These are phyloP conservation scores for Nesoenas mayeri DNA, from an alignment of 2,113 vertebrate genomes.

Conservation along the genomic window DNA sequence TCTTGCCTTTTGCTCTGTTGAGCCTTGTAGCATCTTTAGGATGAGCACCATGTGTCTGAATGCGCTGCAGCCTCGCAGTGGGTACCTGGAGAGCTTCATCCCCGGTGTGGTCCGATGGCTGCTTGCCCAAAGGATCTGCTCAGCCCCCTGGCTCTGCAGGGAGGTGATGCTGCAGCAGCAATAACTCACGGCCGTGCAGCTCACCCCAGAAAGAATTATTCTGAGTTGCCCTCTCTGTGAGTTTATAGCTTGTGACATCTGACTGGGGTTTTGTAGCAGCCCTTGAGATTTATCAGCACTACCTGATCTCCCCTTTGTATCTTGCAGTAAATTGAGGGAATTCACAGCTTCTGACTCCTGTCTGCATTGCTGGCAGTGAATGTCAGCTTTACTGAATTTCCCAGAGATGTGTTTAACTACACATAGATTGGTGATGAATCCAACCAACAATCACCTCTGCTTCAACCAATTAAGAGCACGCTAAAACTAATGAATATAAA, in stretches of 20 bases:
- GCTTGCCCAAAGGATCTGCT: neutral
- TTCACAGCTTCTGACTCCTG: constrained; percentile 52
- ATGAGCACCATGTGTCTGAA: neutral
- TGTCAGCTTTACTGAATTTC: constrained; percentile 58
- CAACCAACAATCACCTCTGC: constrained; percentile 41
- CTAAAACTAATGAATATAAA: constrained; percentile 50
- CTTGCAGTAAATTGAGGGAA: constrained; percentile 44
- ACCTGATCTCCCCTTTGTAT: constrained; percentile 50
- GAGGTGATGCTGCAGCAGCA: constrained; percentile 43
- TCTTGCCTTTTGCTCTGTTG: neutral
- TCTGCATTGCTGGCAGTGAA: constrained; percentile 14
- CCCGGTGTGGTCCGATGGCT: constrained; percentile 37
- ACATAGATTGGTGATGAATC: neutral
- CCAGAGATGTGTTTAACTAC: constrained; percentile 57
- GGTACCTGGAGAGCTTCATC: constrained; percentile 29
- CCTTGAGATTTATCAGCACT: constrained; percentile 55
- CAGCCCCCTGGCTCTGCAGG: constrained; percentile 24
- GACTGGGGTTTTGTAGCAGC: constrained; percentile 47
- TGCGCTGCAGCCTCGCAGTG: neutral
- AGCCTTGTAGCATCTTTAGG: neutral
- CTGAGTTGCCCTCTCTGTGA: neutral
- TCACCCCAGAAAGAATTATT: constrained; percentile 57
- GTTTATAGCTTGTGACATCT: constrained; percentile 68
- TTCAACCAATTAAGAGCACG: constrained; percentile 55
- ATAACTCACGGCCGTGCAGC: constrained; percentile 58